Evolutionary conservation across 30 jellyfish, hydroid and myxozoan species (phyloP).

Genomic region (Euphysa ruthae): DNA sequence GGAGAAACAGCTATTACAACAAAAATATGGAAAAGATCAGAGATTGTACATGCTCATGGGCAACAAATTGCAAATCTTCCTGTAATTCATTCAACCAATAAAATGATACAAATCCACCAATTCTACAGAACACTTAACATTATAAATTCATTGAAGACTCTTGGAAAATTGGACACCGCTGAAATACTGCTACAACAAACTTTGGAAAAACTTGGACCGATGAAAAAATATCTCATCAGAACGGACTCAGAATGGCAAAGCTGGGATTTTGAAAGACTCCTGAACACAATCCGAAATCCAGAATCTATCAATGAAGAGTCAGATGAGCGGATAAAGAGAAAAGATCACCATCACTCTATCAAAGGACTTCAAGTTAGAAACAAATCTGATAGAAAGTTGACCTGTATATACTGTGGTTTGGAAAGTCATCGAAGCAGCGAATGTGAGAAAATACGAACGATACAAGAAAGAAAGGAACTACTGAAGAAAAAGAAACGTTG

Average conservation of each 20-base stretch:
- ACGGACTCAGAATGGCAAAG: constrained; percentile 29
- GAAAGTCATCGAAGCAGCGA: constrained; percentile 17
- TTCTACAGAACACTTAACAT: constrained; percentile 19
- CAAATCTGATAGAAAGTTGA: no score
- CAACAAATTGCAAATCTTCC: constrained; percentile 14
- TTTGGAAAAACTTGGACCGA: constrained; percentile 34
- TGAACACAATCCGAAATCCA: constrained; percentile 22
- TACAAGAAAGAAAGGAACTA: constrained; percentile 3
- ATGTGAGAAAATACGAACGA: neutral
- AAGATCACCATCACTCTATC: no score
- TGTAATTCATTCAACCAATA: neutral
- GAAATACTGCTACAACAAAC: constrained; percentile 33
- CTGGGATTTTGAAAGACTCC: constrained; percentile 14
- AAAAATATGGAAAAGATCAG: constrained; percentile 29
- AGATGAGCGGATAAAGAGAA: neutral
- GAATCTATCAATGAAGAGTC: neutral
- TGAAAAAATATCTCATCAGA: neutral
- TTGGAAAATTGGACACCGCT: constrained; percentile 36
- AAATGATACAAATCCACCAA: constrained; percentile 19
- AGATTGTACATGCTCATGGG: constrained; percentile 25
- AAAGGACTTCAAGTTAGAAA: no score
- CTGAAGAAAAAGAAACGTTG: constrained; percentile 39
- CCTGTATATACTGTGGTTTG: constrained; percentile 11
- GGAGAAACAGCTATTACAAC: neutral
- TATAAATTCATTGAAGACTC: constrained; percentile 47